These are phyloP conservation scores for Edolisoma coerulescens DNA, from an alignment of 2,113 vertebrate genomes.

Conservation along the genomic window DNA sequence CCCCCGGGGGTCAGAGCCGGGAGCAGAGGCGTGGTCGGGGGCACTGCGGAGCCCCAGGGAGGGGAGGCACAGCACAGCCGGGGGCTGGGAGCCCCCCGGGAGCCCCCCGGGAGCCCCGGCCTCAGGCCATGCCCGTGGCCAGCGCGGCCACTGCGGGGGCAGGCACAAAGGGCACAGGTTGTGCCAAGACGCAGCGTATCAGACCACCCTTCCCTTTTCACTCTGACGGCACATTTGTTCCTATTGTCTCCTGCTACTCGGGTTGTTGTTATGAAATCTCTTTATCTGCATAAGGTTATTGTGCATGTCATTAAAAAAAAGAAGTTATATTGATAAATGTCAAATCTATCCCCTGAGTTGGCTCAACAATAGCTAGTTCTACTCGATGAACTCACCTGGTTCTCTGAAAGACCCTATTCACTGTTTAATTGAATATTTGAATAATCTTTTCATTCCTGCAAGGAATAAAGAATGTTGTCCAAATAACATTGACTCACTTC, in stretches of 20 bases:
- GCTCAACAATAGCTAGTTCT: constrained; percentile 73
- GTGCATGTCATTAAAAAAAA: constrained; percentile 57
- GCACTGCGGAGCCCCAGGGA: accelerated
- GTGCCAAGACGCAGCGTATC: not conserved
- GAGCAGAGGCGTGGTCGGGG: accelerated
- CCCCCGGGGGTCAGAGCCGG: not conserved
- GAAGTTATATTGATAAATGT: constrained; percentile 68
- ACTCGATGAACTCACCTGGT: constrained; percentile 81
- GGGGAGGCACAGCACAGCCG: not conserved
- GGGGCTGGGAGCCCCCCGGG: accelerated
- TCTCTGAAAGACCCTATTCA: constrained; percentile 91
- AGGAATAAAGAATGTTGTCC: constrained; percentile 97
- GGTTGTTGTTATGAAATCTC: constrained; percentile 51
- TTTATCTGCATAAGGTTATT: constrained; percentile 69
- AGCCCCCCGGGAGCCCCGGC: not conserved
- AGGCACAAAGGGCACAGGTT: not conserved
- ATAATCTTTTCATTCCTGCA: constrained; percentile 96
- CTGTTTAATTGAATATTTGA: constrained; percentile 98
- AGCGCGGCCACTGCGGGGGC: not conserved
- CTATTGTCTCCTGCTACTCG: not conserved
- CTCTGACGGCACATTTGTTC: constrained; percentile 12
- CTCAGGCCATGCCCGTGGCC: not conserved
- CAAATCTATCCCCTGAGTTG: constrained; percentile 65
- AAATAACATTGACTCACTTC: constrained; percentile 90
- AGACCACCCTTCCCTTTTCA: constrained; percentile 19